A percentile compares a stretch with the other conserved stretches of the same genome.
These are phyloP conservation scores for Fulica atra DNA, from an alignment of 2,113 vertebrate species.

Conservation along the genomic window DNA sequence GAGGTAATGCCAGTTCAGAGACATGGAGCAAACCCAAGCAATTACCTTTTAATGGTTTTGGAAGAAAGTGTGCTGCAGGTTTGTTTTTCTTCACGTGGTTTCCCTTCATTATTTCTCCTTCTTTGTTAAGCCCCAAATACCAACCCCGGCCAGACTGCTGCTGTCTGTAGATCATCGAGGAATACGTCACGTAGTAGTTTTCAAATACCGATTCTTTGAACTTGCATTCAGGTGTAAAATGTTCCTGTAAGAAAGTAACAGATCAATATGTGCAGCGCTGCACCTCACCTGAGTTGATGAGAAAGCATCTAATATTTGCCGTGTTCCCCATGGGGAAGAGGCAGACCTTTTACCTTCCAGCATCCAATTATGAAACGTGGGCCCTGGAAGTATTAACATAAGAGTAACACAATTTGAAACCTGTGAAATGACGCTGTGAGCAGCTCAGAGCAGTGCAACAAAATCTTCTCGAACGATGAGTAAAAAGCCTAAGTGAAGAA, in stretches of 20 bases:
- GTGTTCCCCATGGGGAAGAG: background rate
- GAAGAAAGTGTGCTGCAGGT: conserved; percentile 97
- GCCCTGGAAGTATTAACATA: background rate
- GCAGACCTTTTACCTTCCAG: background rate
- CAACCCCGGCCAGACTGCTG: conserved; percentile 97
- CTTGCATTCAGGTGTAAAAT: conserved; percentile 98
- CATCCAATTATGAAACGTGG: background rate
- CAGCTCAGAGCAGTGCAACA: background rate
- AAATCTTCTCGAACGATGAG: background rate
- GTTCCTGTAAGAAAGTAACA: conserved; percentile 84
- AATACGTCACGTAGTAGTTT: conserved; percentile 99
- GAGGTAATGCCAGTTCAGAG: background rate
- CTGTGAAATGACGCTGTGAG: background rate
- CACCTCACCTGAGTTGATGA: background rate
- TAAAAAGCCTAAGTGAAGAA: background rate
- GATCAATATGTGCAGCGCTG: background rate
- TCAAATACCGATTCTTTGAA: conserved; percentile 99
- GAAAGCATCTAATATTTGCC: background rate
- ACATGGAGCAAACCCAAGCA: background rate
- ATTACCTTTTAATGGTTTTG: conserved; percentile 98
- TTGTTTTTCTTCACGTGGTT: conserved; percentile 99
- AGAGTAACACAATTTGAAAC: conserved; percentile 36
- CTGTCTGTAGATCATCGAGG: conserved; percentile 98
- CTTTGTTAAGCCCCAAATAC: conserved; percentile 99
- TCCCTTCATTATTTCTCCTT: conserved; percentile 99